Conservation (phyloP, 2,113 vertebrate species). For the Isurus oxyrinchus region DNA sequence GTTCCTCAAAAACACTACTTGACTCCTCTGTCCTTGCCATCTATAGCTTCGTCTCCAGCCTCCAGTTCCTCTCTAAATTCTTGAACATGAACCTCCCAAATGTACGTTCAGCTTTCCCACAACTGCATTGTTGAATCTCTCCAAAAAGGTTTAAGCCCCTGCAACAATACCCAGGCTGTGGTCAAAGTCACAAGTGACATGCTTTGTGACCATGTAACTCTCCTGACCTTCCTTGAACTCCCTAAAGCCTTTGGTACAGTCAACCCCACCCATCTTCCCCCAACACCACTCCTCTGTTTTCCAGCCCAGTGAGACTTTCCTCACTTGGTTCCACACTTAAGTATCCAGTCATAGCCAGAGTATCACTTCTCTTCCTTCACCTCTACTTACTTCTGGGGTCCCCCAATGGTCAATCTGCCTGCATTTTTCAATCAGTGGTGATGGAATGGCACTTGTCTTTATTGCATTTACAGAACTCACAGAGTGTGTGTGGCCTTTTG, state of each 20-base stretch:
- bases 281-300: background rate
- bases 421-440: background rate
- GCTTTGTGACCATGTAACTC: background rate
- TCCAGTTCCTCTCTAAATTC: background rate
- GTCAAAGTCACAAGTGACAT: background rate
- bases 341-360: background rate
- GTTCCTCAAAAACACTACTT: background rate
- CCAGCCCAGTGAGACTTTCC: background rate
- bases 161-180: no score
- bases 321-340: background rate
- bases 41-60: no score
- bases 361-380: background rate
- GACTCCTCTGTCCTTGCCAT: no score
- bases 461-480: background rate
- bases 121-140: background rate
- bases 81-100: background rate
- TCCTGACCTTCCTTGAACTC: background rate
- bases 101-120: background rate
- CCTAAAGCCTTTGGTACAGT: background rate
- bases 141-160: background rate
- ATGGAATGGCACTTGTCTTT: background rate
- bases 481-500: no score
- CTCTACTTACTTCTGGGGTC: no score
- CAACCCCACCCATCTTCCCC: background rate
- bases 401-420: no score